phyloP scores from a whole-genome alignment of 92 coral and sea anemone species.

The Micromussa lordhowensis region DNA sequence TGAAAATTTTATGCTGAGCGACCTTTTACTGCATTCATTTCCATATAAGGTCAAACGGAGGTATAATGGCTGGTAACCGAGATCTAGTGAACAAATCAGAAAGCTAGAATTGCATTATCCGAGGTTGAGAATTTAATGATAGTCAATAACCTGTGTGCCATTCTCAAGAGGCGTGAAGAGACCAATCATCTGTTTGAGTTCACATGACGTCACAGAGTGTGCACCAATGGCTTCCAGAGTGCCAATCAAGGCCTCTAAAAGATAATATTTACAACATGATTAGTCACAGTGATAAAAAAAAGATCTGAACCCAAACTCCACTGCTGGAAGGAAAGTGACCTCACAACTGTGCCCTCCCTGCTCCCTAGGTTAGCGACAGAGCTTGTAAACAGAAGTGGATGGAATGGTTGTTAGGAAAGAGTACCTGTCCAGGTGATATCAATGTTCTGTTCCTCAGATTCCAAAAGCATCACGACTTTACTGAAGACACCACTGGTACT shows the following conservation, averaged over 20 bases:
- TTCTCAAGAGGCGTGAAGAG: constrained; percentile 79
- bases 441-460: constrained; percentile 46
- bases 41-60: too few species aligned
- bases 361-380: too few species aligned
- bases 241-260: constrained; percentile 80
- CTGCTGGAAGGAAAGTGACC: too few species aligned
- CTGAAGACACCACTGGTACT: constrained; percentile 84
- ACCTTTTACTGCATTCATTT: too few species aligned
- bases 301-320: too few species aligned
- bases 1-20: too few species aligned
- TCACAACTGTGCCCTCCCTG: too few species aligned
- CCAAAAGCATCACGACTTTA: constrained; percentile 63
- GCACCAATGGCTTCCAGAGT: constrained; percentile 90
- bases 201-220: constrained; percentile 88
- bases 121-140: not conserved
- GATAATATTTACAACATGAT: not conserved
- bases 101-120: too few species aligned
- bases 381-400: not conserved
- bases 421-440: constrained; percentile 78
- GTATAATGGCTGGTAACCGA: too few species aligned
- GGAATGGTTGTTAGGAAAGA: not conserved
- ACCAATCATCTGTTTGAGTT: constrained; percentile 89
- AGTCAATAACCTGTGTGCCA: constrained; percentile 71
- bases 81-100: too few species aligned
- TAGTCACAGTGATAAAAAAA: not conserved